phyloP scores from a whole-genome alignment of 2,797 vertebrate genomes.

The Ptychobarbus kaznakovi region DNA sequence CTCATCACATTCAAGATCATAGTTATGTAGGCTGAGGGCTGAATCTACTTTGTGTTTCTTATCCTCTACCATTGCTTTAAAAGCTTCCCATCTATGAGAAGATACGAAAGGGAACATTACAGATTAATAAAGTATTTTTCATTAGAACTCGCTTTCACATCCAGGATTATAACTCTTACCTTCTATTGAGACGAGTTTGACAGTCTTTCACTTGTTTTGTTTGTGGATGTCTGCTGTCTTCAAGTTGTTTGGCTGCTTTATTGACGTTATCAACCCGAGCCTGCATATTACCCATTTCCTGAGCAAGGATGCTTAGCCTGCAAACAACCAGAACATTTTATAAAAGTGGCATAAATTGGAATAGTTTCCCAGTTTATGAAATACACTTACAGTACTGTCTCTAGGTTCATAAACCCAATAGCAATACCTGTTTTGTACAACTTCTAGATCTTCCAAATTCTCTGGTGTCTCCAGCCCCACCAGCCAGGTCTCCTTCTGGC shows the following conservation, averaged over 20 bases:
- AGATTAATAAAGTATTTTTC: background rate
- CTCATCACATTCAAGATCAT: conserved; percentile 91
- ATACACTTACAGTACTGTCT: conserved; percentile 8
- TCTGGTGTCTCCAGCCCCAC: conserved; percentile 87
- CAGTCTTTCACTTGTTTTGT: conserved; percentile 88
- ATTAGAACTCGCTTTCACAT: background rate
- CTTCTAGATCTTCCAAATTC: conserved; percentile 93
- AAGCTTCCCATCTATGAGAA: conserved; percentile 86
- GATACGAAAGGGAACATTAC: background rate
- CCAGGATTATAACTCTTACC: conserved; percentile 72
- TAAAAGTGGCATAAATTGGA: background rate
- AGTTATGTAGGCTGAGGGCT: conserved; percentile 89
- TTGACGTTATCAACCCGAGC: conserved; percentile 86
- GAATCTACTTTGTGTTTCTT: conserved; percentile 85
- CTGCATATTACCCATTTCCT: conserved; percentile 89
- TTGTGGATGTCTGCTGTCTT: conserved; percentile 91
- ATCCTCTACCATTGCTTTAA: conserved; percentile 85
- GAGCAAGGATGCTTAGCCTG: conserved; percentile 90
- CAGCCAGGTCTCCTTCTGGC: conserved; percentile 95
- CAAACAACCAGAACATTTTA: conserved; percentile 45
- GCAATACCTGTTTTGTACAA: conserved; percentile 91
- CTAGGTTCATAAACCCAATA: conserved; percentile 11
- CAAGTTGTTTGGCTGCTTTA: conserved; percentile 84
- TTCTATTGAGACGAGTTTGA: conserved; percentile 85
- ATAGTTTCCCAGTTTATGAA: conserved; percentile 16